Evolutionary conservation across 2,888 invertebrate species (phyloP).

Genomic region (Psylliodes chrysocephalus): DNA sequence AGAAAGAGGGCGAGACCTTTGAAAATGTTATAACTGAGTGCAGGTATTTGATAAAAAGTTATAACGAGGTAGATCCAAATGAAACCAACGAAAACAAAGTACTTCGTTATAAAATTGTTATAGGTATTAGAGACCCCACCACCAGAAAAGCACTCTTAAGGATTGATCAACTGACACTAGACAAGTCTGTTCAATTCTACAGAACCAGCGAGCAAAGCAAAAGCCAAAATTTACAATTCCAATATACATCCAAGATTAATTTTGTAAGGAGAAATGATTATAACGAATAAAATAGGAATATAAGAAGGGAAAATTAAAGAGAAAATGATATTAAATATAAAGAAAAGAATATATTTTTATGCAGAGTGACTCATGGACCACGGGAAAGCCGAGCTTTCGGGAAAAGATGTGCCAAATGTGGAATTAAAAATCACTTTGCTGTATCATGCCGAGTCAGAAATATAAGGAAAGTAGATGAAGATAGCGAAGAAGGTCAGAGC

Average conservation of each 20-base stretch:
- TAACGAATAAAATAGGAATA: background rate
- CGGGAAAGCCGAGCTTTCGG: constrained; percentile 12
- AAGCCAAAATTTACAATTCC: background rate
- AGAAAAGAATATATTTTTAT: background rate
- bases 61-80: background rate
- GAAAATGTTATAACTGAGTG: background rate
- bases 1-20: background rate
- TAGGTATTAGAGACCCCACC: background rate
- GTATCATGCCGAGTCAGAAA: no score
- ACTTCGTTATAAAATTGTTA: background rate
- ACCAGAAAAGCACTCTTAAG: background rate
- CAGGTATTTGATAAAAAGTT: background rate
- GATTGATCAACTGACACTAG: background rate
- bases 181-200: background rate
- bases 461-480: no score
- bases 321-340: no score
- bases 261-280: no score
- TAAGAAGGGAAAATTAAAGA: background rate
- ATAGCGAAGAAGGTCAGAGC: no score
- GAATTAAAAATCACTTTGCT: constrained; percentile 17
- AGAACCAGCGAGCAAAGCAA: background rate
- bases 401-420: constrained; percentile 20
- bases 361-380: background rate
- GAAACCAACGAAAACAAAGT: background rate
- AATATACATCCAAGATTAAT: background rate